Base-by-base conservation (phyloP, 2,888 invertebrate species). In the Panopea generosa region DNA sequence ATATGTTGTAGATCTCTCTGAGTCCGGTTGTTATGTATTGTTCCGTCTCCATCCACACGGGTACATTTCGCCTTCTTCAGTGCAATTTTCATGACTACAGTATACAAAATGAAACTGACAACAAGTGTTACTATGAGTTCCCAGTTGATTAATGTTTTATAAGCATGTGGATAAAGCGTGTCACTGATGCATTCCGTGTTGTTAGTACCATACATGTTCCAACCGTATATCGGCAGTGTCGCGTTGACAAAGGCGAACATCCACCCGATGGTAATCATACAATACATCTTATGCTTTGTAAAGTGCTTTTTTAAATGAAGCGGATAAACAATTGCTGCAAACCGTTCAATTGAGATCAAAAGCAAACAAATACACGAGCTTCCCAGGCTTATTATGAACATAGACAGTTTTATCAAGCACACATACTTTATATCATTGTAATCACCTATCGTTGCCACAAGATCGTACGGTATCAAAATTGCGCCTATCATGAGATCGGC, bases 291-390 rank as follows among this genome's bases (percentile, higher is more conserved):
- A 2, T 16, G 16, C 1, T 43, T 57, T 1, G 68, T 69, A 7
- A 63, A 24, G 2, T 52, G 43, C 16, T n/a, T 7, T 2, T 22
- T 26, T 29, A 26, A 20, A 20, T 20, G 27, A 18, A 75, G n/a
- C 16, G 75, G 75, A 38, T 50, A 75, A 4, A 52, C 60, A 14
- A 75, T 75, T 1, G 59, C 50, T 0, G 60, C 29, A 33, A 63
- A 75, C 26, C 75, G 26, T 40, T 75, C 75, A 11, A 65, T 57
- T 20, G 75, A 75, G 26, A 75, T 75, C 43, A 75, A 27, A 57
- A 75, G 43, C 20, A 75, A n/a, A 29, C 63, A 69, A 24, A 52
- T 53, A 40, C 75, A 75, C 0, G 75, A 74, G 4, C 47, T 52
- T 6, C 75, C 75, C 26, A 69, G 65, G 24, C 69, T 69, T n/a